Base-by-base conservation (phyloP, 2,113 vertebrate species). In the Albula glossodonta region DNA sequence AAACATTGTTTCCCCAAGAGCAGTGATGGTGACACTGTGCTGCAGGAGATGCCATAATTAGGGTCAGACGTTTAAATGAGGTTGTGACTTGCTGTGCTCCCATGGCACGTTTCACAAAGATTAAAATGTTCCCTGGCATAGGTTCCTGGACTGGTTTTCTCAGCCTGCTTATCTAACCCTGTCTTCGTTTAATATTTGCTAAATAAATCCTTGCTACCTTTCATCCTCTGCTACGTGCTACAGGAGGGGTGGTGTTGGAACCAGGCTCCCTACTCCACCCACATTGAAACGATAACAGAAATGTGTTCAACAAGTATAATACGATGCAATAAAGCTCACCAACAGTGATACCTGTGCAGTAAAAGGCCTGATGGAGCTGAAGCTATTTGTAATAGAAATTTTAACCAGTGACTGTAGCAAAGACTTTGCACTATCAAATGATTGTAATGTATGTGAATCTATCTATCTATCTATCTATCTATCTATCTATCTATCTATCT, bases 201-300 rank as follows among this genome's bases (percentile, higher is more conserved):
- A 8, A 19, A 66, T 66, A 66, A 66, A 66, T 66, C 60, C 17
- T 66, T 66, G 60, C 60, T 66, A 19, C 60, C 60, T 22, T 15
- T 19, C 60, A 66, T 66, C 9, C 19, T 17, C n/a, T 74, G 57
- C 4, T n/a, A 31, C 3, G 53, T 49, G 31, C 15, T 10, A 22
- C 82, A 83, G 48, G 19, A 66, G n/a, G 57, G 13, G 15, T n/a
- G 15, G 11, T 60, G 12, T 19, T 9, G 31, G 8, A 11, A 22
- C n/a, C 8, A n/a, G 51, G 52, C 2, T 66, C 77, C 89, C 82
- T 85, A 12, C 25, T 50, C 31, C 85, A 77, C 50, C 51, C 60
- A 51, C 50, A 57, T 4, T 15, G 50, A 17, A n/a, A 49, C 19
- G 51, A 77, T 82, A n/a, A 81, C 77, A 87, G 79, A 79, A 83